These are phyloP conservation scores for Perizoma affinitatum DNA, from an alignment of 2,888 invertebrate genomes.

Conservation along the genomic window DNA sequence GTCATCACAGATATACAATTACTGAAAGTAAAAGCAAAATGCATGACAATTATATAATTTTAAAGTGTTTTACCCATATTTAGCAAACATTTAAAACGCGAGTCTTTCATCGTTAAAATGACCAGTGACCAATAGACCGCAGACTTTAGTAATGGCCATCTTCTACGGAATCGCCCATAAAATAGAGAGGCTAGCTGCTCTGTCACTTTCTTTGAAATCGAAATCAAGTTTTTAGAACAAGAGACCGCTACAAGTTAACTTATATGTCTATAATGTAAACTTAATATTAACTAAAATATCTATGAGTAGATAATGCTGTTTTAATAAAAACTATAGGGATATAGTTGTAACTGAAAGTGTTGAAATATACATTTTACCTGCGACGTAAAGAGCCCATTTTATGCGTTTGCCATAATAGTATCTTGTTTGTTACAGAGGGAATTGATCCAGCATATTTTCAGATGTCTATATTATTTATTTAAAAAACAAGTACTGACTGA, in stretches of 20 bases:
- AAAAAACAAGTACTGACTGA: too few species aligned
- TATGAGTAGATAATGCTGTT: too few species aligned
- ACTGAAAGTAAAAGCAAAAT: conserved; percentile 15
- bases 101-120: conserved; percentile 27
- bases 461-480: too few species aligned
- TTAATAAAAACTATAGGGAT: too few species aligned
- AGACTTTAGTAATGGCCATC: conserved; percentile 25
- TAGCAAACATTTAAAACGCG: conserved; percentile 23
- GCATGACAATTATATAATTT: conserved; percentile 3
- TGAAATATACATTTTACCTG: too few species aligned
- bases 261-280: conserved; percentile 11
- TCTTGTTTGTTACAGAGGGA: too few species aligned
- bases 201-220: conserved; percentile 46
- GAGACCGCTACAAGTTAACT: conserved; percentile 19
- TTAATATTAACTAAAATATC: background rate
- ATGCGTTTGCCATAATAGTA: too few species aligned
- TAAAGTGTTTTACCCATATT: conserved; percentile 19
- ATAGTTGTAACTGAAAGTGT: too few species aligned
- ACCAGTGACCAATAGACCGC: conserved; percentile 7
- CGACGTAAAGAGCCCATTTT: too few species aligned
- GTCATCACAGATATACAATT: too few species aligned
- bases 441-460: too few species aligned
- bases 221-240: conserved; percentile 44
- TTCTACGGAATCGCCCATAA: conserved; percentile 40
- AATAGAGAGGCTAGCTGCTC: conserved; percentile 33